phyloP scores from a whole-genome alignment of 2,888 invertebrate genomes.

The Taenaris catops region DNA sequence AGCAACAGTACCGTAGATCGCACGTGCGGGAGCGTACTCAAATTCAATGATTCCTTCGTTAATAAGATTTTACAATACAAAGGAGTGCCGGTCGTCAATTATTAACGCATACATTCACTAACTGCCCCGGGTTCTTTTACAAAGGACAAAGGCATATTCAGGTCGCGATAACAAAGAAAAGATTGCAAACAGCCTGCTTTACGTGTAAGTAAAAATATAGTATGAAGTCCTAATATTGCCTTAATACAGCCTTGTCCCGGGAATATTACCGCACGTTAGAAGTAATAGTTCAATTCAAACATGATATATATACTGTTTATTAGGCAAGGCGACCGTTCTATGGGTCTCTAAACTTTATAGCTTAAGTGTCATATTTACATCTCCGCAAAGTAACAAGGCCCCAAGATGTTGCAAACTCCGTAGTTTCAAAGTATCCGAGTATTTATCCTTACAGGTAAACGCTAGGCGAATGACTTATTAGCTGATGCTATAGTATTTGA shows the following conservation, averaged over 20 bases:
- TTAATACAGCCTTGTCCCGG: slow-evolving; percentile 42
- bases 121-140: slow-evolving; percentile 51
- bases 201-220: slow-evolving; percentile 37
- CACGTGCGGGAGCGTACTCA: slow-evolving; percentile 1
- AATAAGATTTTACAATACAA: slow-evolving; percentile 47
- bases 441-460: too few relatives aligned
- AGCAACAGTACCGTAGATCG: too few relatives aligned
- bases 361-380: too few relatives aligned
- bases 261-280: slow-evolving; percentile 42
- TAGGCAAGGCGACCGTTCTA: too few relatives aligned
- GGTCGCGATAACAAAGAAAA: slow-evolving; percentile 69
- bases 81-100: slow-evolving; percentile 60
- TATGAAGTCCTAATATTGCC: slow-evolving; percentile 67
- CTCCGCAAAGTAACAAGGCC: too few relatives aligned
- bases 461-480: too few relatives aligned
- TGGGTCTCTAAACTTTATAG: too few relatives aligned
- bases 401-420: too few relatives aligned
- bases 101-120: slow-evolving; percentile 68
- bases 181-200: slow-evolving; percentile 57
- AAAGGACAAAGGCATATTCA: slow-evolving; percentile 55
- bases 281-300: too few relatives aligned
- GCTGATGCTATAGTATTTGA: too few relatives aligned
- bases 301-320: too few relatives aligned
- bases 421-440: too few relatives aligned
- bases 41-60: slow-evolving; percentile 50